Base-by-base conservation (phyloP, 1,140 invertebrate species). In the Nylanderia fulva region DNA sequence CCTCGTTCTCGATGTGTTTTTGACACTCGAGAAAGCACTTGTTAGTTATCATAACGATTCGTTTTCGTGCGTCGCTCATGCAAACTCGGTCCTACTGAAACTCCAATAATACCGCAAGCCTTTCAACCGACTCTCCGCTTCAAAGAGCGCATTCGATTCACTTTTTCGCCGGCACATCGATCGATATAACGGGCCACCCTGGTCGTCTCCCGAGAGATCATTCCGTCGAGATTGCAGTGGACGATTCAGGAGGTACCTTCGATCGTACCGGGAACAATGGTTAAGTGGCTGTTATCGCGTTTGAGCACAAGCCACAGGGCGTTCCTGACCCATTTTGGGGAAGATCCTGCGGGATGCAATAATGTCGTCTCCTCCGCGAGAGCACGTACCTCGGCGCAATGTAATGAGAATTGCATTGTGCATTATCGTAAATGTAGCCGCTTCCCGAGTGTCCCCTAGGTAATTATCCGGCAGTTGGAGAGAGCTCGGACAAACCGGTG, bases 281-380 rank as follows among this genome's bases (percentile, higher is more conserved):
- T 88, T 84, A 90, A 85, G 86, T 89, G 88, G 75, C 48, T 90
- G 89, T 90, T 90, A 90, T 90, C 88, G 84, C 79, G 74, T 88
- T 84, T 63, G 80, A 82, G 63, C 85, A 87, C 87, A 87, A 90
- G 80, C 68, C 56, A 85, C 56, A 84, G 77, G 74, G 66, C 72
- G 79, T 88, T 86, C 75, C 86, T 90, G 86, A 88, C 75, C 88
- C 71, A 90, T 90, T 88, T 86, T 36, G 60, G 3, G 36, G 42
- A 52, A 84, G 84, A 45, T 88, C 75, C 86, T 86, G 68, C 27
- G 68, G 77, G 79, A 88, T 42, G 71, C 86, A 87, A 88, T 86
- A 90, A 86, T 75, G 77, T 80, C 61, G 52, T 86, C 69, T 88
- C 56, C 75, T 80, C n/a, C 29, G 61, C 24, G 68, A 52, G 61